Conservation (phyloP, 2,113 vertebrate genomes). For the Hiodon tergisus region DNA sequence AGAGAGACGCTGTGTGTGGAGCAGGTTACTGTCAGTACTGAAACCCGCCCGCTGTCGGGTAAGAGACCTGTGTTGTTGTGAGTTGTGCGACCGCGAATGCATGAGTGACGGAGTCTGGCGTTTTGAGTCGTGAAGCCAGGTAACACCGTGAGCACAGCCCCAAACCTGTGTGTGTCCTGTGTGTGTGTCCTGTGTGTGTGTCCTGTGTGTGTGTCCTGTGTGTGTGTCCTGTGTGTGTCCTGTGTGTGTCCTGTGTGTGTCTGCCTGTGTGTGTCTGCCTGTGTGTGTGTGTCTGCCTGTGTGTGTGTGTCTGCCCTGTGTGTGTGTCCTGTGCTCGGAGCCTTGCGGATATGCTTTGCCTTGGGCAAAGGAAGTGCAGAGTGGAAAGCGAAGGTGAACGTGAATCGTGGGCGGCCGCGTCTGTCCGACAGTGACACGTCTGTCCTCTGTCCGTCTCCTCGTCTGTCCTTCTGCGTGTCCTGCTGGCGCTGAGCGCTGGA, state of each 20-base stretch:
- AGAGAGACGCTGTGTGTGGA: no score
- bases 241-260: constrained; percentile 12
- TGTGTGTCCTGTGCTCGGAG: constrained; percentile 1
- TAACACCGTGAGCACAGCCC: not conserved
- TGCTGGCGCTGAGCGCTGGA: no score
- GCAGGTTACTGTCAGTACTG: no score
- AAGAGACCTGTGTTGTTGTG: no score
- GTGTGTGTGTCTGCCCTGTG: constrained; percentile 4
- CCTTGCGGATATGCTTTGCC: not conserved
- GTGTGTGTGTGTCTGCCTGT: not conserved
- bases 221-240: no score
- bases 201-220: no score
- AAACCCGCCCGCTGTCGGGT: no score
- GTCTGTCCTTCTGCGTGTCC: no score
- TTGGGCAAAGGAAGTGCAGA: constrained; percentile 16
- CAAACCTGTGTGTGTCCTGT: constrained; percentile 25
- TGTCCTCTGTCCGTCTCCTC: not conserved
- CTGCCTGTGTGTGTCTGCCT: not conserved
- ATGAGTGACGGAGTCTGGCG: no score
- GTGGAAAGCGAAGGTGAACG: not conserved
- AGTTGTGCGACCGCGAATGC: no score
- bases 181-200: not conserved
- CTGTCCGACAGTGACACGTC: not conserved
- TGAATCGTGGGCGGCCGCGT: no score
- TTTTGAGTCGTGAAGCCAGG: no score